A percentile compares a stretch with the other conserved stretches of the same genome.
phyloP scores from a whole-genome alignment of 2,797 vertebrate genomes.

The Potorous gilbertii region DNA sequence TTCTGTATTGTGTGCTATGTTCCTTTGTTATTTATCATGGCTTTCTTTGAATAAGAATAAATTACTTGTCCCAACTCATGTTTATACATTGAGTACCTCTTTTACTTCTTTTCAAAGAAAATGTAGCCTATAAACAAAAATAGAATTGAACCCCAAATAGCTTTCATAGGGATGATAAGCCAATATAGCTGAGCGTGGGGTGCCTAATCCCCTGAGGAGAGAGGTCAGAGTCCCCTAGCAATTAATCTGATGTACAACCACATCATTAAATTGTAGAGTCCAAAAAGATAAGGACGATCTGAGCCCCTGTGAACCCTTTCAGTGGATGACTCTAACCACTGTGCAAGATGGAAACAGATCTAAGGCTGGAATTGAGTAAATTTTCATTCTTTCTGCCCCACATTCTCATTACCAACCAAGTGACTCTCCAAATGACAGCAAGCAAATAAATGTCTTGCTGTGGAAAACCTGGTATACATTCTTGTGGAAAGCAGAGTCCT shows the following conservation, averaged over 20 bases:
- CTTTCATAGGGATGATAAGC: background rate
- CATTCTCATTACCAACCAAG: conserved; percentile 28
- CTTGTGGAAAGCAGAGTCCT: background rate
- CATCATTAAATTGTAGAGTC: background rate
- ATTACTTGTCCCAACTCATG: background rate
- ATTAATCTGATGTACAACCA: background rate
- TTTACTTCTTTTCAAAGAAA: background rate
- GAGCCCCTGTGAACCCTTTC: background rate
- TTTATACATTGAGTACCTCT: background rate
- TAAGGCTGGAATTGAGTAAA: background rate
- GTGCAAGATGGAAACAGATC: background rate
- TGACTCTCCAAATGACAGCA: conserved; percentile 8
- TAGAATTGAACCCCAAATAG: background rate
- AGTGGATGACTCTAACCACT: background rate
- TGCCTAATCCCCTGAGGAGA: background rate
- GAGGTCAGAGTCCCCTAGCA: background rate
- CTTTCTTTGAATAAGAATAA: too few species aligned
- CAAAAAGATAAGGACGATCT: background rate
- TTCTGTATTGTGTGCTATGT: background rate
- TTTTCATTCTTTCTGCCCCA: background rate
- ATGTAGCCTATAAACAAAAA: background rate
- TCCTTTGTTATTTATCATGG: background rate
- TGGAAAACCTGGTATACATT: conserved; percentile 7
- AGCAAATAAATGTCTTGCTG: conserved; percentile 25
- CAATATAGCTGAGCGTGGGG: background rate